A percentile compares a stretch with the other conserved stretches of the same genome.
These are phyloP conservation scores for Choristoneura fumiferana DNA, from an alignment of 1,140 invertebrate species.

Conservation along the genomic window DNA sequence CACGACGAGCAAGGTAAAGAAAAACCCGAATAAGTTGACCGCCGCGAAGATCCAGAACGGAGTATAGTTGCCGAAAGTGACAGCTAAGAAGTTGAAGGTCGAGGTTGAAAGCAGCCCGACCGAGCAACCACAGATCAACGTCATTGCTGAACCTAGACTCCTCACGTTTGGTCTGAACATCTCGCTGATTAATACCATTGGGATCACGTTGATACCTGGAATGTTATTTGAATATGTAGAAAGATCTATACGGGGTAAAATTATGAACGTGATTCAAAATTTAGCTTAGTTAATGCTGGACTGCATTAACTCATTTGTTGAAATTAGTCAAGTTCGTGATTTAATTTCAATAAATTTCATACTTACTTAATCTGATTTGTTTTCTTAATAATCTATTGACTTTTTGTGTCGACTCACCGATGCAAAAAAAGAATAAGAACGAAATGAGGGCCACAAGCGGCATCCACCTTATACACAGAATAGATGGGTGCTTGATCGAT, in stretches of 20 bases:
- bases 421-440: slow-evolving; percentile 83
- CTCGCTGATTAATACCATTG: slow-evolving; percentile 84
- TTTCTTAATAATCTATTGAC: too few species aligned
- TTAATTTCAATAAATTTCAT: too few species aligned
- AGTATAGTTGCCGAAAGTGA: slow-evolving; percentile 81
- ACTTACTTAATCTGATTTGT: too few species aligned
- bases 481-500: slow-evolving; percentile 39
- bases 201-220: slow-evolving; percentile 84
- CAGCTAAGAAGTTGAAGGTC: slow-evolving; percentile 81
- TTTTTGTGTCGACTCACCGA: slow-evolving; percentile 70
- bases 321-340: too few species aligned
- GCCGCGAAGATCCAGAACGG: slow-evolving; percentile 89
- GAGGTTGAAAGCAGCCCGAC: slow-evolving; percentile 86
- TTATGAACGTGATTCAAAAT: too few species aligned
- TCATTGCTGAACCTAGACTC: slow-evolving; percentile 82
- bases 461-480: slow-evolving; percentile 76
- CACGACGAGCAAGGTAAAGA: slow-evolving; percentile 81
- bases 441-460: slow-evolving; percentile 82
- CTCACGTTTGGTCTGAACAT: slow-evolving; percentile 83
- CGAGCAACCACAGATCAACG: slow-evolving; percentile 85
- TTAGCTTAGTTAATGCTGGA: too few species aligned
- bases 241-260: too few species aligned
- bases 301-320: too few species aligned
- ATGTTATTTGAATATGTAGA: too few species aligned
- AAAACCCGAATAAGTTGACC: slow-evolving; percentile 82